Conservation (phyloP, 2,113 vertebrate species). For the Eubucco bourcierii region DNA sequence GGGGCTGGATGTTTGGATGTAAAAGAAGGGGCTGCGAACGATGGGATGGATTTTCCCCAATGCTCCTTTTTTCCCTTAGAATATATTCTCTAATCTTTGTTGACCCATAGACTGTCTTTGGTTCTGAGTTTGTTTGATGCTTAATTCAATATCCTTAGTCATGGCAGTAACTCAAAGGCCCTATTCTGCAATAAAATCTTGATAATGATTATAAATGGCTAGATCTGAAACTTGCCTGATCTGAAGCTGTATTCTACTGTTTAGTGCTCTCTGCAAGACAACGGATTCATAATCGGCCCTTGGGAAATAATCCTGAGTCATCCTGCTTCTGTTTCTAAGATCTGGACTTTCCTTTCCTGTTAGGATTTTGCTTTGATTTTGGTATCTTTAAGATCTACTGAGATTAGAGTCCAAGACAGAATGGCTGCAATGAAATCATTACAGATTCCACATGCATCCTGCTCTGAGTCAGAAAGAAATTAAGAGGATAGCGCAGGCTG, state of each 20-base stretch:
- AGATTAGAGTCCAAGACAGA: conserved; percentile 28
- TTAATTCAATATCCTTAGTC: conserved; percentile 18
- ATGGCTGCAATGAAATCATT: conserved; percentile 23
- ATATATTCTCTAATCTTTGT: conserved; percentile 5
- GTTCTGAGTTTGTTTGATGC: conserved; percentile 8
- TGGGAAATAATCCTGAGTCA: conserved; percentile 15
- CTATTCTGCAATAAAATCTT: neutral
- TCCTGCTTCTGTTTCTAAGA: neutral
- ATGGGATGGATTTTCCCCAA: neutral
- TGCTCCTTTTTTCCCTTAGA: neutral
- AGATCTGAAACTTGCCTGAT: conserved; percentile 13
- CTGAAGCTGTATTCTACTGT: neutral
- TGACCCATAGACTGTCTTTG: neutral
- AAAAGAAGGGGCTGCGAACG: neutral
- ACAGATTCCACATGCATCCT: conserved; percentile 21
- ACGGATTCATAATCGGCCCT: neutral
- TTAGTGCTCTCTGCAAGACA: conserved; percentile 14
- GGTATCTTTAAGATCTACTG: conserved; percentile 19
- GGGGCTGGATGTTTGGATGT: neutral
- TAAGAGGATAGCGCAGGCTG: conserved; percentile 1
- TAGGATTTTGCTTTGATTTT: conserved; percentile 24
- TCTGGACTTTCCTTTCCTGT: neutral
- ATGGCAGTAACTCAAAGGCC: conserved; percentile 26
- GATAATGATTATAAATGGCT: conserved; percentile 42
- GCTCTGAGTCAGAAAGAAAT: conserved; percentile 49